Base-by-base conservation (phyloP, 2,888 invertebrate genomes). In the Urechis unicinctus region DNA sequence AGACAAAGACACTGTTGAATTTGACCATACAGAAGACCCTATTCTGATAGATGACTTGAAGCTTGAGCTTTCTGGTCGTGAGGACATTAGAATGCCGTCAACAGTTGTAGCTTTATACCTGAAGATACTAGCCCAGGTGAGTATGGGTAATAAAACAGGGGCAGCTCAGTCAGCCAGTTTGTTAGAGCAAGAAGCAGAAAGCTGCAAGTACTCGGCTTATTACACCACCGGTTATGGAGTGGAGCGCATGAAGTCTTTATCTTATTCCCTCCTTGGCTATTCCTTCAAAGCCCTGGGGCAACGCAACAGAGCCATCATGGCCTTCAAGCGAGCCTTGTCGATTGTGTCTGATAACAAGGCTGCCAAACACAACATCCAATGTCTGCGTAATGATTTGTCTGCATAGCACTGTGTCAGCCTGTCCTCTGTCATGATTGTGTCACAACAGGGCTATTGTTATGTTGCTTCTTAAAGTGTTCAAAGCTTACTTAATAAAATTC, bases 1-100 rank as follows among this genome's bases (percentile, higher is more conserved):
- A 22, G 60, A 60, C 45, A 55, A 60, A 30, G 60, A 60, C 53
- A 60, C 60, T 9, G 60, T 60, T 4, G 60, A 60, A 50, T 60
- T 60, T 51, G 60, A 60, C 36, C 60, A 60, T 55, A 60, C 60
- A 1, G 60, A 60, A 47, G 60, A 60, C 50, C 58, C 56, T 2
- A 60, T 60, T 30, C 52, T 60, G 13, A 53, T 58, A 4, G 53
- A 55, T 6, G 60, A 60, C 48, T 53, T 60, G 5, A 36, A 41
- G 26, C 21, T 44, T 24, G 60, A 60, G 50, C 51, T 60, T 26
- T 53, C 55, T 9, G 58, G 53, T 1, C 31, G 55, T 2, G 60
- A 60, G 29, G 53, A 58, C 42, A 58, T 60, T 22, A 52, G 60
- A 2, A 52, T 60, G 53, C 60, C 60, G 2, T 46, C 60, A 17